Percentiles rank a stretch among this genome's conserved stretches.
These are phyloP conservation scores for Proterorhinus semilunaris DNA, from an alignment of 2,113 vertebrate species.

Conservation along the genomic window DNA sequence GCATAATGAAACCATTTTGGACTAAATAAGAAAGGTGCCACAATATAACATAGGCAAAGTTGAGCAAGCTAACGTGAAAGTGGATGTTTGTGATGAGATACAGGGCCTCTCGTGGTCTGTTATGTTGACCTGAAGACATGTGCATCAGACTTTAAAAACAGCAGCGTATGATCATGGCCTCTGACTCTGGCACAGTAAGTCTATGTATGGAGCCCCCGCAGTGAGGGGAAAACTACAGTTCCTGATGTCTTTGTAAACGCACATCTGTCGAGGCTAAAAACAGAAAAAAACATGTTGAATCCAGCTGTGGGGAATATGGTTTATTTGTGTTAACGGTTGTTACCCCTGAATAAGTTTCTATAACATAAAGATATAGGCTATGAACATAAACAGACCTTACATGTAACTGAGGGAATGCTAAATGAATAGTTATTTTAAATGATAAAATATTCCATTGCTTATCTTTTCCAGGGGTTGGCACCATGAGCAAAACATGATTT, in stretches of 20 bases:
- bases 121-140: constrained; percentile 41
- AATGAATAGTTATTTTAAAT: no score
- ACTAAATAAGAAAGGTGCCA: background rate
- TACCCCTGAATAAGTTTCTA: constrained; percentile 42
- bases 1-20: no score
- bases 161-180: constrained; percentile 16
- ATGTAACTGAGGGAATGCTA: no score
- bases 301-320: constrained; percentile 51
- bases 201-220: constrained; percentile 21
- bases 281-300: constrained; percentile 25
- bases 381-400: background rate
- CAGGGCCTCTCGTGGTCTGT: constrained; percentile 25
- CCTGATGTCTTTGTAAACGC: constrained; percentile 14
- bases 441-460: no score
- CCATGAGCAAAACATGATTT: no score
- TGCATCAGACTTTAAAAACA: constrained; percentile 42
- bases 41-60: no score
- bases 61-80: background rate
- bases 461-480: no score
- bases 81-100: constrained; percentile 36
- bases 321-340: constrained; percentile 43
- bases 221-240: constrained; percentile 28
- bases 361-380: constrained; percentile 23
- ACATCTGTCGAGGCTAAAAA: constrained; percentile 33
- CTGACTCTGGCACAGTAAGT: background rate